Percentiles rank a stretch among this genome's conserved stretches.
phyloP scores from a whole-genome alignment of 2,888 invertebrate species.

The Drosophila falleni region DNA sequence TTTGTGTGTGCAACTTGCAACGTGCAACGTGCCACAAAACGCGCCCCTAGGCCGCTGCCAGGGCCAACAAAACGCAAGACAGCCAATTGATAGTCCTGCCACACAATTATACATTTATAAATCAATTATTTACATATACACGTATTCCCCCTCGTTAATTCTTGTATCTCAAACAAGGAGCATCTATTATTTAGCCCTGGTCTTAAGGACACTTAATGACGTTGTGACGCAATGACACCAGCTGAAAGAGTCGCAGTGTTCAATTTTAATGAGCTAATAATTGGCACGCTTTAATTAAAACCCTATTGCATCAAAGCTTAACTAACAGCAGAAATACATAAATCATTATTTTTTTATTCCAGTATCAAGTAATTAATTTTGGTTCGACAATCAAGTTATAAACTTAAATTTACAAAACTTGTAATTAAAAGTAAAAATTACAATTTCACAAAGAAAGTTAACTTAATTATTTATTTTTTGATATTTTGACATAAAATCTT shows the following conservation, averaged over 20 bases:
- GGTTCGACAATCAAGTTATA: no score
- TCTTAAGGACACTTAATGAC: not conserved
- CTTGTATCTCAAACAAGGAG: not conserved
- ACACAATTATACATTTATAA: constrained; percentile 16
- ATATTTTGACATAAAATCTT: not conserved
- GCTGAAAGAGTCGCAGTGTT: not conserved
- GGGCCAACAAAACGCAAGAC: constrained; percentile 3
- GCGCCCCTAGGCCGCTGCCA: constrained; percentile 11
- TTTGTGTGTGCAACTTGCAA: constrained; percentile 32
- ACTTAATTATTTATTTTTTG: no score
- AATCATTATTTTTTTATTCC: not conserved
- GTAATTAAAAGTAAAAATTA: no score
- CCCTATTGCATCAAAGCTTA: not conserved
- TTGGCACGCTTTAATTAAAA: not conserved
- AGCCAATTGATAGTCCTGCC: constrained; percentile 20
- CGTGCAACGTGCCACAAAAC: constrained; percentile 20
- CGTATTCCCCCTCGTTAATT: constrained; percentile 2
- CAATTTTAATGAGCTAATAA: not conserved
- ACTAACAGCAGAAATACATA: not conserved
- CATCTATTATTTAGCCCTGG: no score
- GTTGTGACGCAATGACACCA: not conserved
- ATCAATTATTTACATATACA: constrained; percentile 8
- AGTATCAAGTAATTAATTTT: no score
- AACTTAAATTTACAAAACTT: no score
- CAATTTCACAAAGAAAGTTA: no score